These are phyloP conservation scores for Glaucopsyche alexis DNA, from an alignment of 2,888 invertebrate species.

Conservation along the genomic window DNA sequence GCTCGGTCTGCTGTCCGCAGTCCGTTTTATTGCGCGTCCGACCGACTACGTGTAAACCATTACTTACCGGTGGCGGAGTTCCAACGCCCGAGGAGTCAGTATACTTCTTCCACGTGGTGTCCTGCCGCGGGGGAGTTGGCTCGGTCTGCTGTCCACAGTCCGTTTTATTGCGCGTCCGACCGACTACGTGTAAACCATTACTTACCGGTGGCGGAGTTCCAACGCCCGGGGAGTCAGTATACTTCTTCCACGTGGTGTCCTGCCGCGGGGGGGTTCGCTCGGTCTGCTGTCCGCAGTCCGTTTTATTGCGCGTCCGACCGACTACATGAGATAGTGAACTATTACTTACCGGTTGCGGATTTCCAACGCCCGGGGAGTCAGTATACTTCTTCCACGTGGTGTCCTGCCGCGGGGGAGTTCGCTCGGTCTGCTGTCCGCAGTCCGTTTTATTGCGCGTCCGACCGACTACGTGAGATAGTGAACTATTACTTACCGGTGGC, in stretches of 20 bases:
- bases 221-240: conserved; percentile 83
- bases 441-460: too few species aligned
- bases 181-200: neutral
- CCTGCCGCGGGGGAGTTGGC: conserved; percentile 66
- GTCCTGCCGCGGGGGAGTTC: conserved; percentile 62
- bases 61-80: conserved; percentile 69
- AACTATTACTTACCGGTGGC: conserved; percentile 52
- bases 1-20: too few species aligned
- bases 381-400: conserved; percentile 83
- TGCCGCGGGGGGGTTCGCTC: too few species aligned
- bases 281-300: too few species aligned
- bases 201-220: conserved; percentile 76
- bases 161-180: conserved; percentile 71
- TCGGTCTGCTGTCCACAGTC: conserved; percentile 77
- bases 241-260: conserved; percentile 84
- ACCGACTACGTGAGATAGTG: too few species aligned
- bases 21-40: conserved; percentile 74
- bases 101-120: conserved; percentile 83
- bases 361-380: conserved; percentile 82
- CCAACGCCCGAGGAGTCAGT: conserved; percentile 83
- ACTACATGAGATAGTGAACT: too few species aligned
- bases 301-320: too few species aligned
- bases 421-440: conserved; percentile 84
- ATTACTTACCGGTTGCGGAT: conserved; percentile 70
- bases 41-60: too few species aligned